Conservation (phyloP, 2,888 invertebrate species). For the Nomada fucata region DNA sequence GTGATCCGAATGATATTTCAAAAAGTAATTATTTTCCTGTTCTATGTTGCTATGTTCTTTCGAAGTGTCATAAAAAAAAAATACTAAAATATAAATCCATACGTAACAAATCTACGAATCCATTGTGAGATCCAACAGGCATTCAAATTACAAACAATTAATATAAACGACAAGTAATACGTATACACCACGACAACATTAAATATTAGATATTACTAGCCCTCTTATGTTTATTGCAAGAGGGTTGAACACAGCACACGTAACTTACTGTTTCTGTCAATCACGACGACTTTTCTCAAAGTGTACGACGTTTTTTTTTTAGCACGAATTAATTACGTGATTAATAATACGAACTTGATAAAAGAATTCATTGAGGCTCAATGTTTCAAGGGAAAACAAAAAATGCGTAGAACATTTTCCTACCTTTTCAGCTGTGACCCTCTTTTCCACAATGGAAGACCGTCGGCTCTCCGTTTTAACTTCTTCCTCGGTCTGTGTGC, state of each 20-base stretch:
- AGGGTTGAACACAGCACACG: constrained; percentile 48
- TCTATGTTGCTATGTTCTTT: no score
- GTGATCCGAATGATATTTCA: no score
- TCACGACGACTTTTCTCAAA: neutral
- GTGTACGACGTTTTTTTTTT: neutral
- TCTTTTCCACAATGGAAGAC: constrained; percentile 84
- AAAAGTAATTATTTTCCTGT: no score
- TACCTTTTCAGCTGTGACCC: constrained; percentile 77
- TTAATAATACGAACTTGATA: constrained; percentile 15
- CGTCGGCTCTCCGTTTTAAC: constrained; percentile 84
- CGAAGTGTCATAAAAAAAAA: no score
- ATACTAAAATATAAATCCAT: no score
- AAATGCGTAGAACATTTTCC: constrained; percentile 39
- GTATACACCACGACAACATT: constrained; percentile 18
- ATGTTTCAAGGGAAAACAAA: neutral
- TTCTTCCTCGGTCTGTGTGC: constrained; percentile 83
- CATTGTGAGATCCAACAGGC: no score
- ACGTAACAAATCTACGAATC: no score
- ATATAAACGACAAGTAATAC: neutral
- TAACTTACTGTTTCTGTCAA: constrained; percentile 37
- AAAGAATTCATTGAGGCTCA: neutral
- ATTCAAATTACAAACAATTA: no score
- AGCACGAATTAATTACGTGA: neutral
- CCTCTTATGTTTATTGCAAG: constrained; percentile 59
- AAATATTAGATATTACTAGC: constrained; percentile 33